Evolutionary conservation across 2,113 vertebrate genomes (phyloP).

Genomic region (Sitta europaea): DNA sequence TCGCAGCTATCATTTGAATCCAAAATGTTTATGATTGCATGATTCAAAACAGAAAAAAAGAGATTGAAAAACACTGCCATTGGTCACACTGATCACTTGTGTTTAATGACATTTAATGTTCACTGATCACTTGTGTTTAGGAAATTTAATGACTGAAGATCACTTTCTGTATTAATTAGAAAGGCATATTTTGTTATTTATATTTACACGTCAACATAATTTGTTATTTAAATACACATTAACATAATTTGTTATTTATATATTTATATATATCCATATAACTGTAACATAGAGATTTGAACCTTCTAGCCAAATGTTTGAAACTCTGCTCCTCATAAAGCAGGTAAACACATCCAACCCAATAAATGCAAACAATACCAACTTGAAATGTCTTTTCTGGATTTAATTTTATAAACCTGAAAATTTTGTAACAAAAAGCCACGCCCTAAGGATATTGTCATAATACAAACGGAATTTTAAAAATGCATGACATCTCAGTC

Average conservation of each 20-base stretch:
- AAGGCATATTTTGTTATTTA: no score
- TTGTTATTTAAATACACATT: no score
- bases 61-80: background rate
- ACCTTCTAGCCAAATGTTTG: background rate
- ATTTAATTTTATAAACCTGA: background rate
- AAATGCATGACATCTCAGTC: background rate
- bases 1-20: background rate
- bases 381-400: background rate
- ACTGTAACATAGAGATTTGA: background rate
- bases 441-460: background rate
- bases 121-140: background rate
- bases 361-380: background rate
- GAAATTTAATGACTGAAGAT: background rate
- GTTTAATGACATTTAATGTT: background rate
- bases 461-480: background rate
- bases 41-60: background rate
- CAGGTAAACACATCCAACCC: background rate
- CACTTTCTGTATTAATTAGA: background rate
- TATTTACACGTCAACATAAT: no score
- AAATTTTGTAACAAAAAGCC: background rate
- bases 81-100: background rate
- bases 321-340: background rate
- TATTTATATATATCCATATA: background rate
- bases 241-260: background rate
- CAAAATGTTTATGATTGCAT: background rate